These are phyloP conservation scores for Entelurus aequoreus DNA, from an alignment of 2,113 vertebrate genomes.

Conservation along the genomic window DNA sequence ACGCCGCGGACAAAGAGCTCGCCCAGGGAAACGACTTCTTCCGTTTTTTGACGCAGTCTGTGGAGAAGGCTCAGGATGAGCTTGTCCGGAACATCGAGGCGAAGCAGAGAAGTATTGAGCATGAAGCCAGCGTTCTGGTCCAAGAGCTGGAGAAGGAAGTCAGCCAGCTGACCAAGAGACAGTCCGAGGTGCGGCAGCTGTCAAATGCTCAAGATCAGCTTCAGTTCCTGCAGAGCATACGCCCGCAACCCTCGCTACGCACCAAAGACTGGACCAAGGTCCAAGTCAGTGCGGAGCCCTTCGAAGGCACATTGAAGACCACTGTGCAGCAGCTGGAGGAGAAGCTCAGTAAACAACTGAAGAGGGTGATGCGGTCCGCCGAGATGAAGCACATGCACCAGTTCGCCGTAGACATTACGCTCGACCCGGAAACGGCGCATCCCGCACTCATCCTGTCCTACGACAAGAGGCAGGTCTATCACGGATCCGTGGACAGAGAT, in stretches of 20 bases:
- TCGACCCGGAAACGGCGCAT: conserved; percentile 3
- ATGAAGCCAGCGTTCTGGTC: neutral
- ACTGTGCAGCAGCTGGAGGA: conserved; percentile 6
- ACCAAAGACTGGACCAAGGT: conserved; percentile 7
- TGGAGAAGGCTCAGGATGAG: neutral
- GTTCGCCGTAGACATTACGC: conserved; percentile 4
- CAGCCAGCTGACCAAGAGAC: neutral
- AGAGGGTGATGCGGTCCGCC: neutral
- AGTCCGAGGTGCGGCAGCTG: conserved; percentile 5
- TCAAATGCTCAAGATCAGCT: conserved; percentile 3
- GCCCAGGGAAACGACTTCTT: conserved; percentile 7
- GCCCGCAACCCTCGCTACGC: neutral
- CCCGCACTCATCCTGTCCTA: neutral
- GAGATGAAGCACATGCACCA: neutral
- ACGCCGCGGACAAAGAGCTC: neutral
- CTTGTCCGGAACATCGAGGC: conserved; percentile 1
- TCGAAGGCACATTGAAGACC: neutral
- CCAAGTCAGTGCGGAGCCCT: neutral
- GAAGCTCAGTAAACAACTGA: neutral
- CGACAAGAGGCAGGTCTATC: neutral
- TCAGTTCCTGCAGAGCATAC: neutral
- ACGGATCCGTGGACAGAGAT: neutral
- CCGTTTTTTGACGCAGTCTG: neutral
- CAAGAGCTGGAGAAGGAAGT: conserved; percentile 18
- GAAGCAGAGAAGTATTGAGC: neutral